phyloP scores from a whole-genome alignment of 2,888 invertebrate species.

The Smittia sp. region DNA sequence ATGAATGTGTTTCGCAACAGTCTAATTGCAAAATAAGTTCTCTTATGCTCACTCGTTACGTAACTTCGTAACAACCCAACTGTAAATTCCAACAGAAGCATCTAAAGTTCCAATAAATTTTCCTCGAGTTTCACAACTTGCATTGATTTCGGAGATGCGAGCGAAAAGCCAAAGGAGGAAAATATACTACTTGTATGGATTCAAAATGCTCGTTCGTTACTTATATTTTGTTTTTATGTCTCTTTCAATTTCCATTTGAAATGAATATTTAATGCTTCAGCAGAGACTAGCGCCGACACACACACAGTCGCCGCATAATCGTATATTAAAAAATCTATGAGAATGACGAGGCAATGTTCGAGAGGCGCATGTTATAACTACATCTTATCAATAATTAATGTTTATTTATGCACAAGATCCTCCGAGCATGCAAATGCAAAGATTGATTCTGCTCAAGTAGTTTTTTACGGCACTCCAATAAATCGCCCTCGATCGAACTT shows the following conservation, averaged over 20 bases:
- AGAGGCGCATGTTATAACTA: conserved; percentile 36
- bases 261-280: conserved; percentile 37
- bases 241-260: conserved; percentile 38
- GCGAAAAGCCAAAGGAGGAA: no score
- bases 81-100: no score
- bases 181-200: background rate
- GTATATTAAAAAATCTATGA: conserved; percentile 37
- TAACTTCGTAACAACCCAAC: no score
- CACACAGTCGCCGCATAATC: conserved; percentile 24
- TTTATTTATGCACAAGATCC: conserved; percentile 5
- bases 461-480: conserved; percentile 9
- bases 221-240: conserved; percentile 30
- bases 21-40: no score
- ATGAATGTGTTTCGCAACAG: no score
- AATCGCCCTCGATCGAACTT: conserved; percentile 16
- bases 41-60: no score
- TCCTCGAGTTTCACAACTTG: no score
- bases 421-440: background rate
- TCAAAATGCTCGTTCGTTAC: background rate
- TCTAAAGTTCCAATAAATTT: no score
- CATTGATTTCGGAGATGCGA: no score
- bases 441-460: conserved; percentile 7
- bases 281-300: background rate
- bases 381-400: conserved; percentile 40
- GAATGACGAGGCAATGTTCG: conserved; percentile 25